Evolutionary conservation across 2,113 vertebrate species (phyloP).

Genomic region (Paralichthys olivaceus): DNA sequence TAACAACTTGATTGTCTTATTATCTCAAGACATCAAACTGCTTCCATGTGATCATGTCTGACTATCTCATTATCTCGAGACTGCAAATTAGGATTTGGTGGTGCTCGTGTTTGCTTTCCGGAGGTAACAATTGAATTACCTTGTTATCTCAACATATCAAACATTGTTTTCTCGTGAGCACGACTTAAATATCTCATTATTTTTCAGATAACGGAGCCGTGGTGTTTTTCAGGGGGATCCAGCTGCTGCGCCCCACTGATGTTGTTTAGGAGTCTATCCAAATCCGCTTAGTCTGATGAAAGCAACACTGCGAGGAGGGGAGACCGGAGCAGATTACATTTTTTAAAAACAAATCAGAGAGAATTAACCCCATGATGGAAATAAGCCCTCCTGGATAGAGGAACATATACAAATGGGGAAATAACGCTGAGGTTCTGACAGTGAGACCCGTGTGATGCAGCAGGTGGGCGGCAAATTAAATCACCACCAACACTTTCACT

Average conservation of each 20-base stretch:
- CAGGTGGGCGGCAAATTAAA: neutral
- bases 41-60: slow-evolving; percentile 18
- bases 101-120: slow-evolving; percentile 12
- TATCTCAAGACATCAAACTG: slow-evolving; percentile 25
- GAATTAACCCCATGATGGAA: slow-evolving; percentile 27
- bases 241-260: slow-evolving; percentile 44
- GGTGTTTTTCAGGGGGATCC: slow-evolving; percentile 17
- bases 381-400: slow-evolving; percentile 4
- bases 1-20: slow-evolving; percentile 38
- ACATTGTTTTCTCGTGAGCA: slow-evolving; percentile 26
- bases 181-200: slow-evolving; percentile 63
- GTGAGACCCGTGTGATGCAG: neutral
- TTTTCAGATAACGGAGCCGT: slow-evolving; percentile 43
- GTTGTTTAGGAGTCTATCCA: slow-evolving; percentile 52
- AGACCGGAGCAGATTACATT: slow-evolving; percentile 29
- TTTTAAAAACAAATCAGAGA: slow-evolving; percentile 20
- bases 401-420: neutral
- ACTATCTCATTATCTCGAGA: slow-evolving; percentile 49
- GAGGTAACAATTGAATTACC: slow-evolving; percentile 48
- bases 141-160: slow-evolving; percentile 64
- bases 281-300: slow-evolving; percentile 66
- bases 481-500: neutral
- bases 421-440: neutral
- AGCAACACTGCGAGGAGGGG: slow-evolving; percentile 21
- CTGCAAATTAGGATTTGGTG: slow-evolving; percentile 15